Percentiles rank a stretch among this genome's conserved stretches.
Conservation (phyloP, 2,888 invertebrate species). For the Dryococelus australis region DNA sequence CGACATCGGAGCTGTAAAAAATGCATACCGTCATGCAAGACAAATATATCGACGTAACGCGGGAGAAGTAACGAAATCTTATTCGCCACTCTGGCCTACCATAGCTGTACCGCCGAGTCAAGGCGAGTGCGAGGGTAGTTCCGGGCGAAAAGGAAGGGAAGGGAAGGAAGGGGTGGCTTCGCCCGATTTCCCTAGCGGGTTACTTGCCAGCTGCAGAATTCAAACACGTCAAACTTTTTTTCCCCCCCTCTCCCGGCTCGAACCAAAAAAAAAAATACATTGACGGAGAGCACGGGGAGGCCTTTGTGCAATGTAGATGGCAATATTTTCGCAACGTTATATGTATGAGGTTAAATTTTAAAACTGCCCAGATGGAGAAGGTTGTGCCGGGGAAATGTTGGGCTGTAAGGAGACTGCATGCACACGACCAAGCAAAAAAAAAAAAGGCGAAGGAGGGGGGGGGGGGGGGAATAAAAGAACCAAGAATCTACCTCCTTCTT, state of each 20-base stretch:
- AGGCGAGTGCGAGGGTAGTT: not conserved
- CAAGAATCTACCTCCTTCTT: not conserved
- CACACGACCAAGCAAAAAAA: not conserved
- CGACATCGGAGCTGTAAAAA: not conserved
- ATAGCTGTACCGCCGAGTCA: not conserved
- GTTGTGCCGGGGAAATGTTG: not conserved
- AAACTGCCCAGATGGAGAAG: conserved; percentile 2
- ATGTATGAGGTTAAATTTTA: conserved; percentile 16
- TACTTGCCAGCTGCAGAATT: conserved; percentile 3
- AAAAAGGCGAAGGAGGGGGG: not conserved
- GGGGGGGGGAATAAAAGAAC: not conserved
- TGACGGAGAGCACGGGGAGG: not conserved
- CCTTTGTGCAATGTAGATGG: not conserved
- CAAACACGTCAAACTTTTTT: conserved; percentile 16
- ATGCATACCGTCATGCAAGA: conserved; percentile 16
- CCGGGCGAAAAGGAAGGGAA: not conserved
- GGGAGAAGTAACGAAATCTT: not conserved
- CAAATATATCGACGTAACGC: conserved; percentile 1
- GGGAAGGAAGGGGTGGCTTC: not conserved
- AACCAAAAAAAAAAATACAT: not conserved
- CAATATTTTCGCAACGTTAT: not conserved
- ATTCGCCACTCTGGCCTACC: not conserved
- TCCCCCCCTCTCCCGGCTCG: not conserved
- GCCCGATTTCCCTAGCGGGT: conserved; percentile 10
- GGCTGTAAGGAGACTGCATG: not conserved